Evolutionary conservation across 2,113 vertebrate species (phyloP), one percentile per base, ranked within the genome.

Genomic region (Coryphaenoides rupestris): DNA sequence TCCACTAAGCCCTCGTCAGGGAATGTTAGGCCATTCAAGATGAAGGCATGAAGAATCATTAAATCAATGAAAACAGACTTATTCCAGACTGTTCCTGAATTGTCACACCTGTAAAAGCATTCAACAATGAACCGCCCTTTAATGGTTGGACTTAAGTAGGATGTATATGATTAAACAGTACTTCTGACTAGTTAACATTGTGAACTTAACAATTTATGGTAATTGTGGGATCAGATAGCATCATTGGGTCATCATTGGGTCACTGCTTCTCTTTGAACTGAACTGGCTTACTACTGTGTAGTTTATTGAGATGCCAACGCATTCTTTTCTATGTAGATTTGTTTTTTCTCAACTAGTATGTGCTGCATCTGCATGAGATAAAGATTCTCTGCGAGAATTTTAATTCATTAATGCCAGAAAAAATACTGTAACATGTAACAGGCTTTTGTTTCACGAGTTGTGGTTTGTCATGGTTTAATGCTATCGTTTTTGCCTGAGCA

Each of bases 281-380:
- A 87, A 84, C 77, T 80, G 81, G 83, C 84, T 91, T 88, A 92
- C 91, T 91, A 91, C 90, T 91, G 81, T 91, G 91, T 92, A 92
- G 91, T 91, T 90, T 83, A 80, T 85, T 23, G 55, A 89, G 64
- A 79, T 74, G 70, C 75, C 83, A 66, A 78, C 66, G 68, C 68
- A 63, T 83, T 76, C 61, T 83, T 84, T 62, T 71, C 23, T 53
- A 74, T 60, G 13, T 72, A 58, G 66, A 69, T 72, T 1, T 21
- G 4, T 61, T 69, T 72, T 84, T 50, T 63, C 74, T 78, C 92
- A 87, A 91, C 91, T 88, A 91, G 93, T 92, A 79, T 95, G 93
- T 95, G 93, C 92, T 93, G 33, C 13, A 91, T 94, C 92, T 96
- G 95, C 96, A 98, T 98, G 95, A 95, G 88, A 91, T 93, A 62